phyloP scores from a whole-genome alignment of 92 coral and sea anemone species.

The Paragorgia papillata region DNA sequence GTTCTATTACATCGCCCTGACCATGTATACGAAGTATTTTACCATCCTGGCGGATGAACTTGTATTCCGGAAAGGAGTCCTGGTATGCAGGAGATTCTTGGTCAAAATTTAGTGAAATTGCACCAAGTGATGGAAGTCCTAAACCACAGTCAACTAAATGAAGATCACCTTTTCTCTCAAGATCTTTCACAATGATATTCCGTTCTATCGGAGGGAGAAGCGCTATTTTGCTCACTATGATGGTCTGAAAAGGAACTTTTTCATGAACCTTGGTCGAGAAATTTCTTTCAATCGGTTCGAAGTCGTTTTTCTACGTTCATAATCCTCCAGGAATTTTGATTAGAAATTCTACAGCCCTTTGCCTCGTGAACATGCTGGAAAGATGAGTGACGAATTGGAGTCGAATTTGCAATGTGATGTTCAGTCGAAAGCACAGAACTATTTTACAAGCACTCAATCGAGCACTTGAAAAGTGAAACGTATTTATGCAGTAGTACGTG shows the following conservation, averaged over 20 bases:
- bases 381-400: too few relatives aligned
- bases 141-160: slow-evolving; percentile 15
- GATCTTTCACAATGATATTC: background rate
- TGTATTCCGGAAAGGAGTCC: slow-evolving; percentile 17
- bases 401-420: too few relatives aligned
- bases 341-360: background rate
- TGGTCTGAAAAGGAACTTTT: slow-evolving; percentile 15
- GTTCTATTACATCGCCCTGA: background rate
- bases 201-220: background rate
- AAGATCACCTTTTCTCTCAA: slow-evolving; percentile 1
- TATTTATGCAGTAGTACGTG: too few relatives aligned
- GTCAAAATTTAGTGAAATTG: slow-evolving; percentile 10
- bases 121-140: slow-evolving; percentile 7
- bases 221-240: background rate
- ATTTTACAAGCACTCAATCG: too few relatives aligned
- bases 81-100: slow-evolving; percentile 1
- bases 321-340: slow-evolving; percentile 5
- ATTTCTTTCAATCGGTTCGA: background rate
- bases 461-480: too few relatives aligned
- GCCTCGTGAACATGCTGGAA: slow-evolving; percentile 7
- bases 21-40: slow-evolving; percentile 7
- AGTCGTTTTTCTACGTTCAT: background rate
- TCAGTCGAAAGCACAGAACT: too few relatives aligned
- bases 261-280: slow-evolving; percentile 2
- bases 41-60: background rate